Evolutionary conservation across 37 sponge, comb jelly and placozoan genomes (phyloP).

Genomic region (Theonella swinhoei): DNA sequence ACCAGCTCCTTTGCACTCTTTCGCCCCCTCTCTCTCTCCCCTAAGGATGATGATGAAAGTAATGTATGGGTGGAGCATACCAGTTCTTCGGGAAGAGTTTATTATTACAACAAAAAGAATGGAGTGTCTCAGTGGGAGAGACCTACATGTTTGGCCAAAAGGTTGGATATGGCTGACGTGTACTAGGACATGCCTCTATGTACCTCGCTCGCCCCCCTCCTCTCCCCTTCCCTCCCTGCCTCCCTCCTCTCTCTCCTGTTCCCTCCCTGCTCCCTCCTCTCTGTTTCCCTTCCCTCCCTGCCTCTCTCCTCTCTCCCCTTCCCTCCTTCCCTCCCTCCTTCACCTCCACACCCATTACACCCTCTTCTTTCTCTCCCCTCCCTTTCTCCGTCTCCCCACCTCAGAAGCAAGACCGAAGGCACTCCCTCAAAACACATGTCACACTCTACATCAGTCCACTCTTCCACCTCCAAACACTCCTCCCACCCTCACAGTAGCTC

Average conservation of each 20-base stretch:
- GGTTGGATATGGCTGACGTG: no score
- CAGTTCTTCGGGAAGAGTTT: conserved; percentile 73
- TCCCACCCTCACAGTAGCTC: not conserved
- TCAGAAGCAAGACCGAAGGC: not conserved
- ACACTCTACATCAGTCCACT: no score
- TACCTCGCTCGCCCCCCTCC: not conserved
- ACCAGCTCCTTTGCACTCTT: no score
- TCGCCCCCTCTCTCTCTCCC: not conserved
- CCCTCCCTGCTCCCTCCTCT: no score
- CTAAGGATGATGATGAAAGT: conserved; percentile 38
- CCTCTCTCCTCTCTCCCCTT: not conserved
- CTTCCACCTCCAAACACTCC: not conserved
- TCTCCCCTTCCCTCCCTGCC: not conserved
- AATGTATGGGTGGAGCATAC: conserved; percentile 76
- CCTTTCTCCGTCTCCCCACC: not conserved
- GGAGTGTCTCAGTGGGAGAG: conserved; percentile 84
- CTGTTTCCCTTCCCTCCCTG: not conserved
- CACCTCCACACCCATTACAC: not conserved
- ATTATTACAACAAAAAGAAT: conserved; percentile 76
- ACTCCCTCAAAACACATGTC: not conserved
- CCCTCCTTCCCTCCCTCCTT: conserved; percentile 7
- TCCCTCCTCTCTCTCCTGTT: not conserved
- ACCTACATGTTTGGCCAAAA: conserved; percentile 50
- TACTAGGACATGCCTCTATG: no score
- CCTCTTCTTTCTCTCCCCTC: not conserved